phyloP scores from a whole-genome alignment of 2,113 vertebrate genomes.

The Sinocyclocheilus anophthalmus region DNA sequence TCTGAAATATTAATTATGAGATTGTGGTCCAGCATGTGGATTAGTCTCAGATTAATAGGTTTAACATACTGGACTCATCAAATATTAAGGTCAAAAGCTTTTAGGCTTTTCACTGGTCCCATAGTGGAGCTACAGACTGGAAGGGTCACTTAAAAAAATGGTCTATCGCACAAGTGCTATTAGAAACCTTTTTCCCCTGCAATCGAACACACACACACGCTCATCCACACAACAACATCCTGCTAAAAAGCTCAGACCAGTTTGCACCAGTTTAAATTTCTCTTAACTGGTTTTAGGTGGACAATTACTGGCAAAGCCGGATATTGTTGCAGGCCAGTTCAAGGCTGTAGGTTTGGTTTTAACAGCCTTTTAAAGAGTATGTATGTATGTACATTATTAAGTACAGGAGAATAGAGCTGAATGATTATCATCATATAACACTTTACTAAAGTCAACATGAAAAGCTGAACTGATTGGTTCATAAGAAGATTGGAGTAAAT shows the following conservation, averaged over 20 bases:
- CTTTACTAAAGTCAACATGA: too few relatives aligned
- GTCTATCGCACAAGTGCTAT: constrained; percentile 12
- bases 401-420: background rate
- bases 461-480: too few relatives aligned
- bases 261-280: constrained; percentile 3
- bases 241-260: background rate
- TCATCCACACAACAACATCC: constrained; percentile 8
- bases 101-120: constrained; percentile 56
- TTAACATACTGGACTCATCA: constrained; percentile 74
- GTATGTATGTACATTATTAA: background rate
- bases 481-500: too few relatives aligned
- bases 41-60: constrained; percentile 72
- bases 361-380: background rate
- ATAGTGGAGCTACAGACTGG: constrained; percentile 41
- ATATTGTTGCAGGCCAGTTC: background rate
- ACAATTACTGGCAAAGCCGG: background rate
- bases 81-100: constrained; percentile 78
- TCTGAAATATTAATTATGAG: constrained; percentile 73
- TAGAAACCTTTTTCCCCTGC: background rate
- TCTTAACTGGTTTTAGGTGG: background rate
- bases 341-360: background rate
- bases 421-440: background rate
- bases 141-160: constrained; percentile 40
- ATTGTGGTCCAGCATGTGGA: constrained; percentile 57
- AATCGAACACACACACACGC: constrained; percentile 45